A percentile compares a stretch with the other conserved stretches of the same genome.
phyloP scores from a whole-genome alignment of 2,888 invertebrate genomes.

The Tenthredo notha region DNA sequence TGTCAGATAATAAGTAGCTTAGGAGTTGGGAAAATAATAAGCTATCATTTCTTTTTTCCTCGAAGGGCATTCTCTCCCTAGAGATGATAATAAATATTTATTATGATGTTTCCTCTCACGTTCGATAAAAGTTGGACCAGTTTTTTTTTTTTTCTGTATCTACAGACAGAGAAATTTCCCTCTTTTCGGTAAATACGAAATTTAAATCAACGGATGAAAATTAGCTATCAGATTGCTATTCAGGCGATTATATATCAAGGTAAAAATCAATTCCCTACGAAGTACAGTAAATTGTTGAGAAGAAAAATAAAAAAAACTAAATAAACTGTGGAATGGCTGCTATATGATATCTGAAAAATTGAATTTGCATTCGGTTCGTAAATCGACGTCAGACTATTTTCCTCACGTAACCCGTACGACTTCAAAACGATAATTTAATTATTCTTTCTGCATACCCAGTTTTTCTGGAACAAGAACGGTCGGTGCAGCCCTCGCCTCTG shows the following conservation, averaged over 20 bases:
- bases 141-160: neutral
- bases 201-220: neutral
- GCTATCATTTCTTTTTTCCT: neutral
- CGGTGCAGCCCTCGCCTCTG: neutral
- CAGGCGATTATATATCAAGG: neutral
- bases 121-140: neutral
- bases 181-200: too few species aligned
- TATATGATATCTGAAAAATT: neutral
- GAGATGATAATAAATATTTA: neutral
- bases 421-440: constrained; percentile 26
- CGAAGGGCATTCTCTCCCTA: neutral
- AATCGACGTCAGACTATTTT: neutral
- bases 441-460: neutral
- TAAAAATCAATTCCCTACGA: neutral
- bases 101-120: neutral
- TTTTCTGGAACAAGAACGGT: neutral
- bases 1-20: neutral
- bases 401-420: constrained; percentile 11
- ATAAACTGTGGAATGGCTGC: neutral
- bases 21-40: too few species aligned
- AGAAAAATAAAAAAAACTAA: neutral
- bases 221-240: neutral
- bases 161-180: neutral
- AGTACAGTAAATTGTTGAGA: neutral
- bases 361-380: neutral